These are phyloP conservation scores for Hemibagrus wyckioides DNA, from an alignment of 2,113 vertebrate species.

Conservation along the genomic window DNA sequence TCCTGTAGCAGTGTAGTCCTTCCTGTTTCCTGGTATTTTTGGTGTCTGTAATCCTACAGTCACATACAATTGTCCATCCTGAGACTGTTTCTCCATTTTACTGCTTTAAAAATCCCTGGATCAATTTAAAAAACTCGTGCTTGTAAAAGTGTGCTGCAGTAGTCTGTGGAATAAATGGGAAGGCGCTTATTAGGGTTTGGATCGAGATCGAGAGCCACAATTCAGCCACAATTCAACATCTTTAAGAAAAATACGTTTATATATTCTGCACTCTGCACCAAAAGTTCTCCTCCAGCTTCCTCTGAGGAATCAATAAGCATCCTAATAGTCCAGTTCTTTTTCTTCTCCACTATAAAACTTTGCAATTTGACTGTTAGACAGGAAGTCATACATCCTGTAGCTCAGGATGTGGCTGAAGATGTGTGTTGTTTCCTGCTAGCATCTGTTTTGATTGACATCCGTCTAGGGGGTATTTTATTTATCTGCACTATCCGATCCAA, in stretches of 20 bases:
- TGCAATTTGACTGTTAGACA: background rate
- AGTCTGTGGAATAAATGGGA: background rate
- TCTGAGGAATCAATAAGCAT: background rate
- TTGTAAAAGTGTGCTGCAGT: background rate
- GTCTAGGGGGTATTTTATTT: background rate
- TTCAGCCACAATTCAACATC: background rate
- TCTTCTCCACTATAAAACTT: background rate
- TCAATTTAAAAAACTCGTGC: background rate
- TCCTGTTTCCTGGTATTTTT: background rate
- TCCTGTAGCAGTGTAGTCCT: background rate
- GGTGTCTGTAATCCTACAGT: background rate
- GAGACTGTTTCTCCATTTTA: background rate
- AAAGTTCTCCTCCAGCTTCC: background rate
- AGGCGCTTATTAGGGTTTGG: background rate
- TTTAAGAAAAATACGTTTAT: background rate
- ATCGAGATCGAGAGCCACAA: background rate
- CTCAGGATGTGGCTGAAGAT: background rate
- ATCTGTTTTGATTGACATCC: background rate
- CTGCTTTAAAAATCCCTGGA: background rate
- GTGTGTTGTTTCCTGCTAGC: background rate
- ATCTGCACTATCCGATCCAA: background rate
- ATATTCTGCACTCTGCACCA: constrained; percentile 3
- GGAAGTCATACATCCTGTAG: background rate
- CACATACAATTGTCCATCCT: background rate
- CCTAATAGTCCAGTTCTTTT: background rate